Base-by-base conservation (phyloP, 2,113 vertebrate species). In the Colaptes auratus region DNA sequence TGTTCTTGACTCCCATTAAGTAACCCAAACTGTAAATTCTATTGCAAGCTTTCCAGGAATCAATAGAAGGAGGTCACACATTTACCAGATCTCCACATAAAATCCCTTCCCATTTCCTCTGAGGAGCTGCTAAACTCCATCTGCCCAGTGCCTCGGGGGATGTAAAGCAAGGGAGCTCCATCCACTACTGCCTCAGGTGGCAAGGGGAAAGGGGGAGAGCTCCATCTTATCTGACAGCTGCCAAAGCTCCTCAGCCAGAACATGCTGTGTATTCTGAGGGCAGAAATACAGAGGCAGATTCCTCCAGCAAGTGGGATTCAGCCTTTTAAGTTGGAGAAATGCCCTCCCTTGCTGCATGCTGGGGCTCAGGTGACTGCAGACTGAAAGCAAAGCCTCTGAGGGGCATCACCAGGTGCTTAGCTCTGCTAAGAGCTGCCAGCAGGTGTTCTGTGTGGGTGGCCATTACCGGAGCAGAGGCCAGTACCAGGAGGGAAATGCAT, bases 121-220 rank as follows among this genome's bases (percentile, higher is more conserved):
- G 36, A 10, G 13, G 27, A 31, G 10, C 4, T 58, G 39, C 55
- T 63, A 53, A 2, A 14, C 15, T 50, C 25, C 50, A 60, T 23
- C 48, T 33, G 17, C n/a, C 50, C 9, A 2, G 48, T 17, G 31
- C 80, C 64, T 33, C 20, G 35, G 55, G 16, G 25, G n/a, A 64
- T 67, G 36, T 52, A 73, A 42, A 63, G 56, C 21, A n/a, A 33
- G 44, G 27, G 8, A 65, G 4, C 36, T 70, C n/a, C 1, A 1
- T 66, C n/a, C 1, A 1, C 71, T 56, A 2, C 7, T 6, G 1
- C 24, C 4, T 6, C 1, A 4, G 28, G 33, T 18, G 30, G 48
- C 15, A 16, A 65, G 21, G 7, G n/a, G 10, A 13, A 7, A n/a
- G 33, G 20, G 10, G 53, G 31, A 44, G 5, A 36, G 30, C 10